A percentile compares a stretch with the other conserved stretches of the same genome.
These are phyloP conservation scores for Zosterops borbonicus DNA, from an alignment of 2,113 vertebrate genomes.

Conservation along the genomic window DNA sequence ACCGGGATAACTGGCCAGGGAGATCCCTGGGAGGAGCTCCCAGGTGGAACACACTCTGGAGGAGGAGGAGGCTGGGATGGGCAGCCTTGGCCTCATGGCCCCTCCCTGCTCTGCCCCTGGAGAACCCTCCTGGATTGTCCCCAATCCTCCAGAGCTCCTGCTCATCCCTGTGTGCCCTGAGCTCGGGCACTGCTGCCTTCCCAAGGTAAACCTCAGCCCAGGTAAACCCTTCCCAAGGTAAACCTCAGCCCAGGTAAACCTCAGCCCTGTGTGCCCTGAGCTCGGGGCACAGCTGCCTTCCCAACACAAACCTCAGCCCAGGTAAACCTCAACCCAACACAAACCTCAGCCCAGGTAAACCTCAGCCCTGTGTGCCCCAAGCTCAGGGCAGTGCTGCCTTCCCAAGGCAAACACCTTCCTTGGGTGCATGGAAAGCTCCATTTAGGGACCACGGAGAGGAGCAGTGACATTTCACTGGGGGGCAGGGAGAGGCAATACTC, in stretches of 20 bases:
- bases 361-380: not conserved
- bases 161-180: not conserved
- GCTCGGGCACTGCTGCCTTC: too few relatives aligned
- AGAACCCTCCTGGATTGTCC: not conserved
- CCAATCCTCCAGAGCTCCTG: not conserved
- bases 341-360: too few relatives aligned
- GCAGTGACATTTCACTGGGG: not conserved
- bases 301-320: too few relatives aligned
- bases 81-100: not conserved
- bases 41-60: not conserved
- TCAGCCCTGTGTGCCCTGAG: not conserved
- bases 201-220: too few relatives aligned
- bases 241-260: too few relatives aligned
- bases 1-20: not conserved
- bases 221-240: too few relatives aligned
- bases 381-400: not conserved
- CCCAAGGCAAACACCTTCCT: not conserved
- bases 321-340: too few relatives aligned
- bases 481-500: not conserved
- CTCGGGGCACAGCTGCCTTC: not conserved
- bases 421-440: not conserved
- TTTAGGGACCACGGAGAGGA: not conserved
- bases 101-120: not conserved
- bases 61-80: not conserved
- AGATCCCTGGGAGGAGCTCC: not conserved